phyloP scores from a whole-genome alignment of 30 jellyfish, hydroid and myxozoan genomes.

The Turritopsis rubra region DNA sequence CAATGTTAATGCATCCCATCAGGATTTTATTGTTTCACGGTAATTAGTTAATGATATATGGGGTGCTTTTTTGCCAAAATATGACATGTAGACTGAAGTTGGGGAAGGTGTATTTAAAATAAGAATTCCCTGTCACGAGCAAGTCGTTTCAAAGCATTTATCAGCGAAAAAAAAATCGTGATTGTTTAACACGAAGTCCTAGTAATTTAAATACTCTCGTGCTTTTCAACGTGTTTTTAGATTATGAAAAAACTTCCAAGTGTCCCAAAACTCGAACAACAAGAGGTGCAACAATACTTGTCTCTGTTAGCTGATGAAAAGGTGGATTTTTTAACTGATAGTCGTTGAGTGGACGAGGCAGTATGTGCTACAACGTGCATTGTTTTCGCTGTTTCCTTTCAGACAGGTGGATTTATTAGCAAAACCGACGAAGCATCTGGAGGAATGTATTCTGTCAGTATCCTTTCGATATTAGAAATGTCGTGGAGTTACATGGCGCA shows the following conservation, averaged over 20 bases:
- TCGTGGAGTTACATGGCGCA: not conserved
- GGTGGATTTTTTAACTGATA: constrained; percentile 30
- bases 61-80: too few species aligned
- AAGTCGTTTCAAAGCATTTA: too few species aligned
- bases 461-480: constrained; percentile 35
- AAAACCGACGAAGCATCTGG: constrained; percentile 94
- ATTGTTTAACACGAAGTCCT: not conserved
- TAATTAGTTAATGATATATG: too few species aligned
- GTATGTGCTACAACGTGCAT: not conserved
- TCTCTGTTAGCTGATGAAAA: constrained; percentile 75
- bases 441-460: constrained; percentile 94
- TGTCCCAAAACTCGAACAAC: constrained; percentile 60
- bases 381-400: not conserved
- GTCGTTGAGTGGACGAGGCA: not conserved
- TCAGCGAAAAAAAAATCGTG: too few species aligned
- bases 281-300: constrained; percentile 69
- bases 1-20: too few species aligned
- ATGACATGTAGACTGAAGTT: too few species aligned
- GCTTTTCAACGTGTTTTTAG: constrained; percentile 18
- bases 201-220: not conserved
- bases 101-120: too few species aligned
- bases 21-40: too few species aligned
- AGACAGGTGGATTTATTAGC: constrained; percentile 76
- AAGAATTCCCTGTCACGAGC: too few species aligned
- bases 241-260: constrained; percentile 61